Evolutionary conservation across 2,797 vertebrate genomes (phyloP).

Genomic region (Euphonia xanthogaster): DNA sequence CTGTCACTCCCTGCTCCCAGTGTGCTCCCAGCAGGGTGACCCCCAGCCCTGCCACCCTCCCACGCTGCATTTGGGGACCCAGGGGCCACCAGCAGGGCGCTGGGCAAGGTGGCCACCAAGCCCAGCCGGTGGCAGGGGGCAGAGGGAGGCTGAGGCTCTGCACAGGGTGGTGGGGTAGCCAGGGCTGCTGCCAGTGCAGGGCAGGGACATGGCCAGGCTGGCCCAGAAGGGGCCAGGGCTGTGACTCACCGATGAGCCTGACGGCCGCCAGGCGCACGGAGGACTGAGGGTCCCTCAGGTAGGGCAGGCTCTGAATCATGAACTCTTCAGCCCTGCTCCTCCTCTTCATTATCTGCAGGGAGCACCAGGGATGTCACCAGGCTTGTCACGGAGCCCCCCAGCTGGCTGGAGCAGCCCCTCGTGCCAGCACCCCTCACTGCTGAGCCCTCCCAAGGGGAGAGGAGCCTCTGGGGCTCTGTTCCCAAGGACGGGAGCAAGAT

Average conservation of each 20-base stretch:
- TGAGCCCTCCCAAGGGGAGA: not conserved
- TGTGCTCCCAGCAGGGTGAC: not conserved
- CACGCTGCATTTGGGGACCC: rapidly evolving
- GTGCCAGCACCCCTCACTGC: not conserved
- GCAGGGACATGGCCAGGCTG: not conserved
- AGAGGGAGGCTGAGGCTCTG: not conserved
- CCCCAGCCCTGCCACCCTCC: not conserved
- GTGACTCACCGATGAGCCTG: not conserved
- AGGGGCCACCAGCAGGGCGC: not conserved
- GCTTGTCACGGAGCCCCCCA: not conserved
- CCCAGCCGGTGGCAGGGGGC: not conserved
- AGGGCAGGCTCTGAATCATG: not conserved
- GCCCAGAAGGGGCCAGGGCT: not conserved
- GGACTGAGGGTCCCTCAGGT: not conserved
- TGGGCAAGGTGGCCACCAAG: not conserved
- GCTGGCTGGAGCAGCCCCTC: not conserved
- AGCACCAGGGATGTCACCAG: not conserved
- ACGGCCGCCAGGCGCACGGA: not conserved
- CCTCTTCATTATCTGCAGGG: not conserved
- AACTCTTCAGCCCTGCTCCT: not conserved
- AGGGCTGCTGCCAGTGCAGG: not conserved
- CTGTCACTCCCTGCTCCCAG: not conserved
- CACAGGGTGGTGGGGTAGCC: not conserved
- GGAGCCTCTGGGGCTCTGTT: not conserved
- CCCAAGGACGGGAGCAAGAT: rapidly evolving